Evolutionary conservation across 1,140 invertebrate genomes (phyloP).

Genomic region (Drosophila seguyi): DNA sequence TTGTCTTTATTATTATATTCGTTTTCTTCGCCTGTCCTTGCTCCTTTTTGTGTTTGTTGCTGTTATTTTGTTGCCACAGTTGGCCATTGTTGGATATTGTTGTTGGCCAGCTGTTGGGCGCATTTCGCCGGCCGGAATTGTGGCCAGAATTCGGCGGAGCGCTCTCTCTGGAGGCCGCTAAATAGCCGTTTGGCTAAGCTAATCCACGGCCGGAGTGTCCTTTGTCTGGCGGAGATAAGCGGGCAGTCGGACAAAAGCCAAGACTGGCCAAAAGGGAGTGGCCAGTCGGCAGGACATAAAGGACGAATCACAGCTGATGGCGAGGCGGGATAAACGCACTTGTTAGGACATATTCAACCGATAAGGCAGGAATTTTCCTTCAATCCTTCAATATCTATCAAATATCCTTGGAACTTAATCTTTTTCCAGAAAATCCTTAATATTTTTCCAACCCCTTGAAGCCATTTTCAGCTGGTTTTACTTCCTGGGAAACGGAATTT

Average conservation of each 20-base stretch:
- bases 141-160: constrained; percentile 61
- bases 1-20: constrained; percentile 41
- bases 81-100: constrained; percentile 32
- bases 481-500: background rate
- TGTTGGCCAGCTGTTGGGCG: constrained; percentile 61
- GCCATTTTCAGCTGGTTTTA: background rate
- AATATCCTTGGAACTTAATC: accelerated
- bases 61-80: constrained; percentile 23
- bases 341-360: background rate
- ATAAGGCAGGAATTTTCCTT: background rate
- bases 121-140: constrained; percentile 66
- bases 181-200: constrained; percentile 65
- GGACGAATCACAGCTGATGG: constrained; percentile 1
- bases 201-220: constrained; percentile 43
- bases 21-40: constrained; percentile 28
- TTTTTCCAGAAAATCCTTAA: background rate
- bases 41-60: background rate
- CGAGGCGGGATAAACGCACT: background rate
- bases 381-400: background rate
- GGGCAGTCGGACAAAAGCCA: background rate
- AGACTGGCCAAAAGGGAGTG: too few relatives aligned
- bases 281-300: background rate
- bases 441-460: background rate
- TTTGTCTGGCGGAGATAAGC: constrained; percentile 28
- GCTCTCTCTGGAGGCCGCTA: constrained; percentile 31